Evolutionary conservation across 1,140 invertebrate genomes (phyloP).

Genomic region (Pachypeltis micranthus): DNA sequence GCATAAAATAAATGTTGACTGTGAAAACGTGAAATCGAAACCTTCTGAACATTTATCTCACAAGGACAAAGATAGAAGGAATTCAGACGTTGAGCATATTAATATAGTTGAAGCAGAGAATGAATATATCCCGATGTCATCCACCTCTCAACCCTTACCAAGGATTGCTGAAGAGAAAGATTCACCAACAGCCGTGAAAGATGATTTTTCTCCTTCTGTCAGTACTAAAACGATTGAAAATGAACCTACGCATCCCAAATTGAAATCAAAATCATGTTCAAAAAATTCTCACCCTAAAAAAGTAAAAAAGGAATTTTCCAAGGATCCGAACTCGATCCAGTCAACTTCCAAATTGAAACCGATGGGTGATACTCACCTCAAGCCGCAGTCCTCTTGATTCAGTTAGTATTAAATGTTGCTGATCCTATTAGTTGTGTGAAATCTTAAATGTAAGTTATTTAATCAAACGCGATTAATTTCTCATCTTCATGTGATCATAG

Average conservation of each 20-base stretch:
- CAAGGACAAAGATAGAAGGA: slow-evolving; percentile 19
- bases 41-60: slow-evolving; percentile 23
- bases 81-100: background rate
- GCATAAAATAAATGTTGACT: slow-evolving; percentile 28
- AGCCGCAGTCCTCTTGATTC: too few species aligned
- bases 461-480: too few species aligned
- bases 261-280: background rate
- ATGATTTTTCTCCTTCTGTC: slow-evolving; percentile 22
- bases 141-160: slow-evolving; percentile 44
- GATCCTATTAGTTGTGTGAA: too few species aligned
- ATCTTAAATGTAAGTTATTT: too few species aligned
- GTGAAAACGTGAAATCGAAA: slow-evolving; percentile 22
- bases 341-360: too few species aligned
- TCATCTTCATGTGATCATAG: too few species aligned
- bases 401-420: too few species aligned
- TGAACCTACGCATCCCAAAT: background rate
- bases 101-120: slow-evolving; percentile 19
- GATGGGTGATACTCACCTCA: too few species aligned
- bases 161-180: slow-evolving; percentile 73
- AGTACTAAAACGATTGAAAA: background rate
- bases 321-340: too few species aligned
- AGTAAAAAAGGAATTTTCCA: background rate
- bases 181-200: slow-evolving; percentile 52
- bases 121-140: slow-evolving; percentile 34
- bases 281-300: background rate